Evolutionary conservation across 2,888 invertebrate species (phyloP).

Genomic region (Papilio elwesi): DNA sequence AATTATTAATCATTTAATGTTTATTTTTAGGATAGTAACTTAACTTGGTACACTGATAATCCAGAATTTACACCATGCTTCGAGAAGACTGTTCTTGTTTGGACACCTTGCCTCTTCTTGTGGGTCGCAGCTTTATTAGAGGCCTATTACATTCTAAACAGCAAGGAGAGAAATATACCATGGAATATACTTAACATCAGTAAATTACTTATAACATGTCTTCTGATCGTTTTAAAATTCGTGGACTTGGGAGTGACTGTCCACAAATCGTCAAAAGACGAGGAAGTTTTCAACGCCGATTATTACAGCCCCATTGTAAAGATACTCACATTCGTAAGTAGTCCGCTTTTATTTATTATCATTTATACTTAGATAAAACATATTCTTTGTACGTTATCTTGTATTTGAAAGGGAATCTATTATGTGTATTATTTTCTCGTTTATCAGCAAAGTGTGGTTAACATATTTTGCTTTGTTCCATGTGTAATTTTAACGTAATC

Average conservation of each 20-base stretch:
- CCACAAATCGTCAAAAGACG: constrained; percentile 78
- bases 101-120: constrained; percentile 94
- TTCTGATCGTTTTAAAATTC: constrained; percentile 87
- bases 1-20: constrained; percentile 1
- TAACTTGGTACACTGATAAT: constrained; percentile 91
- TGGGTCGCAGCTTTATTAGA: constrained; percentile 91
- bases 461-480: constrained; percentile 10
- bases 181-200: constrained; percentile 89
- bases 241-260: constrained; percentile 87
- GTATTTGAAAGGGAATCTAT: constrained; percentile 15
- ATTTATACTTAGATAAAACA: constrained; percentile 23
- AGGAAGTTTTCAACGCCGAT: constrained; percentile 86
- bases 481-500: constrained; percentile 19
- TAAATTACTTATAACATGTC: constrained; percentile 87
- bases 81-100: constrained; percentile 94
- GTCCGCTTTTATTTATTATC: constrained; percentile 12
- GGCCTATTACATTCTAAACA: constrained; percentile 89
- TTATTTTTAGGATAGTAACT: constrained; percentile 87
- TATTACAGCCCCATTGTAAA: constrained; percentile 91
- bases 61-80: constrained; percentile 96
- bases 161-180: constrained; percentile 91
- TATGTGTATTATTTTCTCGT: constrained; percentile 27
- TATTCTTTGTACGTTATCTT: constrained; percentile 17
- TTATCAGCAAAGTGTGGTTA: constrained; percentile 21
- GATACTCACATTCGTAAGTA: constrained; percentile 92